Conservation (phyloP, 2,113 vertebrate species). For the Corythoichthys haematopterus region DNA sequence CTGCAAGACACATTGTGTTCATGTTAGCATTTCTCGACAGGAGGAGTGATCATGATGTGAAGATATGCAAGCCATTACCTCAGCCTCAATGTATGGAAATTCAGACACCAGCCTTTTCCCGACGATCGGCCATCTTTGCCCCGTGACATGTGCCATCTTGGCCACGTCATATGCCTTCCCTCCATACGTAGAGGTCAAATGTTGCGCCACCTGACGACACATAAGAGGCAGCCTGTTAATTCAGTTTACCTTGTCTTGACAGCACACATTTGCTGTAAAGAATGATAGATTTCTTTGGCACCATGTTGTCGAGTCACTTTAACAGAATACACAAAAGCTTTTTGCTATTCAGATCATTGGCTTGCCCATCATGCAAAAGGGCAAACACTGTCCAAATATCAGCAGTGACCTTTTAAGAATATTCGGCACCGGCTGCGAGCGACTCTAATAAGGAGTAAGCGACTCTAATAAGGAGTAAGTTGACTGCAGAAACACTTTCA, state of each 20-base stretch:
- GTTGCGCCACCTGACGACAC: slow-evolving; percentile 83
- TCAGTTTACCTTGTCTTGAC: not conserved
- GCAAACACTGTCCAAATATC: slow-evolving; percentile 77
- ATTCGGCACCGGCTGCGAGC: slow-evolving; percentile 24
- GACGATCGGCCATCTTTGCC: slow-evolving; percentile 92
- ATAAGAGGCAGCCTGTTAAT: not conserved
- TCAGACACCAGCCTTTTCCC: slow-evolving; percentile 92
- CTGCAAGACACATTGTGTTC: slow-evolving; percentile 50
- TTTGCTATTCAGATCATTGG: slow-evolving; percentile 65
- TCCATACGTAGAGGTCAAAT: slow-evolving; percentile 86
- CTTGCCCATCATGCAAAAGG: slow-evolving; percentile 65
- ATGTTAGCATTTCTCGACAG: not conserved
- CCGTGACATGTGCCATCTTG: slow-evolving; percentile 91
- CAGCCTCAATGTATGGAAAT: slow-evolving; percentile 94
- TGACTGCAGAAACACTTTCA: slow-evolving; percentile 7
- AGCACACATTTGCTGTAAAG: not conserved
- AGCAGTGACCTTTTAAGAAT: slow-evolving; percentile 74
- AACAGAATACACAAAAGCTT: slow-evolving; percentile 44
- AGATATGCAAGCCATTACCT: slow-evolving; percentile 59
- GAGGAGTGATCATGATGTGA: not conserved
- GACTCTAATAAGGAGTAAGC: slow-evolving; percentile 63
- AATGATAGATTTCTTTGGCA: slow-evolving; percentile 15
- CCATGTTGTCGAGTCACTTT: slow-evolving; percentile 49
- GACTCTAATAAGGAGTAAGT: slow-evolving; percentile 63
- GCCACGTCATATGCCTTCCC: slow-evolving; percentile 90